Evolutionary conservation across 2,113 vertebrate species (phyloP).

Genomic region (Alligator mississippiensis): DNA sequence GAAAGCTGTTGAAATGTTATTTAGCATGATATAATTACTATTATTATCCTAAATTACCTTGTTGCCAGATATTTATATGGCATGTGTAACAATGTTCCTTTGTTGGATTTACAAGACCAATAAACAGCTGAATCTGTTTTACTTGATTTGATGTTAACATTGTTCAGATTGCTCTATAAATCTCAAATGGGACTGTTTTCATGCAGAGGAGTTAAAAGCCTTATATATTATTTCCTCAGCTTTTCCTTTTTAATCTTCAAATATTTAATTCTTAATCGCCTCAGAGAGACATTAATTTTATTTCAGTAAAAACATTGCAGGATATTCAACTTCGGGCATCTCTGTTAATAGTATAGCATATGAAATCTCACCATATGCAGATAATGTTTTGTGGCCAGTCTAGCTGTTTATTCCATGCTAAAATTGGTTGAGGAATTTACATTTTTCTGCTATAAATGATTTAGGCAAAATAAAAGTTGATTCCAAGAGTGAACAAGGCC

Average conservation of each 20-base stretch:
- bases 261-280: neutral
- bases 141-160: accelerated
- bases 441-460: neutral
- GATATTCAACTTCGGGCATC: neutral
- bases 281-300: neutral
- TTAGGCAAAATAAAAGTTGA: neutral
- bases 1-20: neutral
- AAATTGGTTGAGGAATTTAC: neutral
- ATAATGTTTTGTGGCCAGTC: neutral
- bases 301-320: neutral
- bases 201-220: neutral
- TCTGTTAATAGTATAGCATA: neutral
- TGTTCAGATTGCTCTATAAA: neutral
- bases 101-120: neutral
- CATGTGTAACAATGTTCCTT: neutral
- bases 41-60: neutral
- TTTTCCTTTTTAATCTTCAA: neutral
- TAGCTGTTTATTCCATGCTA: neutral
- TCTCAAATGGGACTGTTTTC: neutral
- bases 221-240: neutral
- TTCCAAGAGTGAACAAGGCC: neutral
- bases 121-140: neutral
- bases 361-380: neutral
- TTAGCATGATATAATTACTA: neutral
- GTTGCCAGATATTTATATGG: neutral